Evolutionary conservation across 2,797 vertebrate species (phyloP).

Genomic region (Myotis pilosus): DNA sequence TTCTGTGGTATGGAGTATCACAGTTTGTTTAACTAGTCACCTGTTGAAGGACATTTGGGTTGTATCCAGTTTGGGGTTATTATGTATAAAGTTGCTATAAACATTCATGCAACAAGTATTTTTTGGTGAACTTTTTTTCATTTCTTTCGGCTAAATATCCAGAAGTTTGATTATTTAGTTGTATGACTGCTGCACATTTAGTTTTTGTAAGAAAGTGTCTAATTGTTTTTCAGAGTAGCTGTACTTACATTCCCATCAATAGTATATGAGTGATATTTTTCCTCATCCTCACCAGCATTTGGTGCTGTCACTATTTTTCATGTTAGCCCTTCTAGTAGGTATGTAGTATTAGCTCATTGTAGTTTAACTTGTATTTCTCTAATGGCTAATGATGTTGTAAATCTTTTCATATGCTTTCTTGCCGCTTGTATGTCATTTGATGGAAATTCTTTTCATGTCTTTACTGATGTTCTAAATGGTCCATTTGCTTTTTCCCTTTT

Average conservation of each 20-base stretch:
- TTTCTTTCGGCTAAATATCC: background rate
- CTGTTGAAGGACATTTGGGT: background rate
- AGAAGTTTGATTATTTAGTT: background rate
- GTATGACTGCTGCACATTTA: background rate
- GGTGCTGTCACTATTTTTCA: background rate
- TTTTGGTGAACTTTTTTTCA: background rate
- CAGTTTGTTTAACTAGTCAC: background rate
- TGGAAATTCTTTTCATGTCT: background rate
- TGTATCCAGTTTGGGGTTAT: background rate
- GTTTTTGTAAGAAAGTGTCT: background rate
- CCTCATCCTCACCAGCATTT: background rate
- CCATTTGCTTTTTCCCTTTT: background rate
- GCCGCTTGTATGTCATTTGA: background rate
- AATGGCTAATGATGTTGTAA: background rate
- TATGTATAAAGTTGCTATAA: background rate
- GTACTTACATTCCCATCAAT: background rate
- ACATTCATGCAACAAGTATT: background rate
- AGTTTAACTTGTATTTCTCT: background rate
- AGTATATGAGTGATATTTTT: background rate
- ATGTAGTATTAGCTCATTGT: background rate
- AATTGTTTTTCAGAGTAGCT: background rate
- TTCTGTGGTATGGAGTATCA: background rate
- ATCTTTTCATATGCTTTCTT: background rate
- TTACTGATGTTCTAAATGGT: background rate
- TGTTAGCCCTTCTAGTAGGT: background rate